These are phyloP conservation scores for Procambarus virginalis DNA, from an alignment of 1,140 invertebrate genomes.

Conservation along the genomic window DNA sequence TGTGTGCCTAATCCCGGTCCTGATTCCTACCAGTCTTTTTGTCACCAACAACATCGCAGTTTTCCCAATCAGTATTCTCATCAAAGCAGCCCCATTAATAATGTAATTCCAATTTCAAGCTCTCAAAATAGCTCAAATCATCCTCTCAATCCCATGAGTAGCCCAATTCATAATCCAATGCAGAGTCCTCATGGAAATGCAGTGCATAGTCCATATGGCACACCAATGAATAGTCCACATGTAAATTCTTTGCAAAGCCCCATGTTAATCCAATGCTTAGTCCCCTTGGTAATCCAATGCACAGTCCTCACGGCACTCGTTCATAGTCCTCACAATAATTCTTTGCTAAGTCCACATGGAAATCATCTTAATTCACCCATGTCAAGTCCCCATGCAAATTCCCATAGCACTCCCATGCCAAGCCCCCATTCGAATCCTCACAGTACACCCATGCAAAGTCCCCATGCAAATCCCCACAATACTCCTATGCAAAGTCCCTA, in stretches of 20 bases:
- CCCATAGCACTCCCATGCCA: constrained; percentile 32
- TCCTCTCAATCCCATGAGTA: constrained; percentile 40
- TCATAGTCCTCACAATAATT: constrained; percentile 50
- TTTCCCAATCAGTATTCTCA: constrained; percentile 30
- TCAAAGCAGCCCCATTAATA: constrained; percentile 49
- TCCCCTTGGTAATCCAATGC: constrained; percentile 45
- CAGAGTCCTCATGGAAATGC: constrained; percentile 50
- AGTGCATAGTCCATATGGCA: constrained; percentile 56
- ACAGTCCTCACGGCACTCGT: constrained; percentile 39
- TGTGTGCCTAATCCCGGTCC: constrained; percentile 22
- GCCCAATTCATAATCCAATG: constrained; percentile 54
- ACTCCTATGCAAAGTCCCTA: constrained; percentile 44
- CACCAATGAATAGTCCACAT: constrained; percentile 52
- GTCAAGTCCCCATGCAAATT: constrained; percentile 42
- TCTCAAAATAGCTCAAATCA: constrained; percentile 44
- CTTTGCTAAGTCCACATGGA: constrained; percentile 44
- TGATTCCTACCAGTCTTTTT: constrained; percentile 27
- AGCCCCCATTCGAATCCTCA: constrained; percentile 54
- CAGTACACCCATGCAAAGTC: constrained; percentile 35
- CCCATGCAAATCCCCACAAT: constrained; percentile 35
- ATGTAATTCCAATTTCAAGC: constrained; percentile 12
- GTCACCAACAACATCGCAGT: constrained; percentile 42
- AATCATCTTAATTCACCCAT: constrained; percentile 43
- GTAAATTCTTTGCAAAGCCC: constrained; percentile 48
- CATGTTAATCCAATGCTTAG: constrained; percentile 53